Percentiles rank a stretch among this genome's conserved stretches.
Conservation (phyloP, 2,888 invertebrate genomes). For the Brachypterus glaber region DNA sequence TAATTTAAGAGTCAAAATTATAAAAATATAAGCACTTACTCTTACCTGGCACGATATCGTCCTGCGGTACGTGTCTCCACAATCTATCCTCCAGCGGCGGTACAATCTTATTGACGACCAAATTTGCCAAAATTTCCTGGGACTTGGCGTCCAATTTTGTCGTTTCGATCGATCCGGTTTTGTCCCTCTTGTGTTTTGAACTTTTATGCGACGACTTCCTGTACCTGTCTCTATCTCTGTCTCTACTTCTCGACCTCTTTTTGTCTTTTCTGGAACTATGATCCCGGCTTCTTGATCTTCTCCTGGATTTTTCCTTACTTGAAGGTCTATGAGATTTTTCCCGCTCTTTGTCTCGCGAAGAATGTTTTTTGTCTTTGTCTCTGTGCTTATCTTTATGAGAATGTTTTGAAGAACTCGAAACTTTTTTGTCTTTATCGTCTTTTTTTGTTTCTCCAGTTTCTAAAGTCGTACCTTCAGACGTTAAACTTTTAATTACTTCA, state of each 20-base stretch:
- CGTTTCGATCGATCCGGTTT: conserved; percentile 12
- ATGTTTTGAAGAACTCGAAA: conserved; percentile 26
- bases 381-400: conserved; percentile 24
- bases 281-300: neutral
- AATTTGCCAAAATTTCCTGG: conserved; percentile 39
- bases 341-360: conserved; percentile 12
- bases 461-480: conserved; percentile 31
- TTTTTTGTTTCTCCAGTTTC: conserved; percentile 24
- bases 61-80: conserved; percentile 45
- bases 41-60: conserved; percentile 36
- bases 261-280: conserved; percentile 23
- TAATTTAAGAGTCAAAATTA: too few species aligned
- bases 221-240: conserved; percentile 29
- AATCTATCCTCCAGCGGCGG: conserved; percentile 44
- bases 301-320: conserved; percentile 2
- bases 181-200: conserved; percentile 36
- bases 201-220: conserved; percentile 37
- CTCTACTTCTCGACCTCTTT: conserved; percentile 33
- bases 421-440: conserved; percentile 26
- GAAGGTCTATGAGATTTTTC: conserved; percentile 3
- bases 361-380: conserved; percentile 17
- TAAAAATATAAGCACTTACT: too few species aligned
- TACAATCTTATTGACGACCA: conserved; percentile 40
- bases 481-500: conserved; percentile 38
- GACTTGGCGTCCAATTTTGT: conserved; percentile 39